These are phyloP conservation scores for Coilia nasus DNA, from an alignment of 2,797 vertebrate species.

Conservation along the genomic window DNA sequence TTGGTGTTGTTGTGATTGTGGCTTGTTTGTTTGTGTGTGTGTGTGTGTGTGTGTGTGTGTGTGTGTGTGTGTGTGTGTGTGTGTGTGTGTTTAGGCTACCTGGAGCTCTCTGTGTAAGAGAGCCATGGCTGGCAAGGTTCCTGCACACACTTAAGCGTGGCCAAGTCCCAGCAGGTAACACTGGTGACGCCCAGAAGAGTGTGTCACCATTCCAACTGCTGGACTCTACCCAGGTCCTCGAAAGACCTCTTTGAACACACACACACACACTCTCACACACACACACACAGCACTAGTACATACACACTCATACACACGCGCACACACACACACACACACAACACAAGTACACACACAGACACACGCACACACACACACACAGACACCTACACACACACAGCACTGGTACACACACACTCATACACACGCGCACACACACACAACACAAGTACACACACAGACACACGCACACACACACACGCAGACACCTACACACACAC, in stretches of 20 bases:
- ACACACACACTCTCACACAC: conserved; percentile 1
- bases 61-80: not conserved
- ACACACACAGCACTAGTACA: not conserved
- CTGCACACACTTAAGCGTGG: not conserved
- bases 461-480: not conserved
- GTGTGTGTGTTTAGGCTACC: conserved; percentile 36
- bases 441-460: not conserved
- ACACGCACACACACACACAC: not conserved
- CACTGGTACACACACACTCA: not conserved
- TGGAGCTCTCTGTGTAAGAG: not conserved
- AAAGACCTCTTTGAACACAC: not conserved
- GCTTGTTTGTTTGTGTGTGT: not conserved
- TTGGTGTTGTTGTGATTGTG: not conserved
- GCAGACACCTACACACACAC: too few relatives aligned
- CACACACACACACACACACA: not conserved
- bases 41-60: not conserved
- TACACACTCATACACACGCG: not conserved
- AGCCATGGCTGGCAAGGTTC: not conserved
- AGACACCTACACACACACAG: not conserved
- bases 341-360: not conserved
- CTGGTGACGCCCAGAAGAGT: not conserved
- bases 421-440: not conserved
- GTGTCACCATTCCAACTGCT: not conserved
- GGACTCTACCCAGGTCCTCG: not conserved
- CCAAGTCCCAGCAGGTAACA: conserved; percentile 19